phyloP scores from a whole-genome alignment of 2,888 invertebrate species.

The Eristalinus sepulchralis region DNA sequence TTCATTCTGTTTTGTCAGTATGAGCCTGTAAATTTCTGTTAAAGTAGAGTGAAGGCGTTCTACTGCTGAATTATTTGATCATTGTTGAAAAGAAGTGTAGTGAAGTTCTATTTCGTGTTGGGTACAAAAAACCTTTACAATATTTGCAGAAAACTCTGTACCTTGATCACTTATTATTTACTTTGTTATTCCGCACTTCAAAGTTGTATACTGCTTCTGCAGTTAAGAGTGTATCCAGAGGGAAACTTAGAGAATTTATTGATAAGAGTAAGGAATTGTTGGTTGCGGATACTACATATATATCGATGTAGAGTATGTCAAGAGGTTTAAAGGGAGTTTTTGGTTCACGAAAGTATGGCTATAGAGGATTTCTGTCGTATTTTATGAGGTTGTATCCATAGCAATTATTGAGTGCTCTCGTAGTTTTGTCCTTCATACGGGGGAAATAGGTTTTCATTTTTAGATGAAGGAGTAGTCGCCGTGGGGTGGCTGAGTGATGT shows the following conservation, averaged over 20 bases:
- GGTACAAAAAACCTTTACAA: background rate
- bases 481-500: too few relatives aligned
- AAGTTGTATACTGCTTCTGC: background rate
- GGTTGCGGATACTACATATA: background rate
- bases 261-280: background rate
- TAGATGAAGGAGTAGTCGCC: too few relatives aligned
- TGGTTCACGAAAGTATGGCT: too few relatives aligned
- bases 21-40: background rate
- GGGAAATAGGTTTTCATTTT: background rate
- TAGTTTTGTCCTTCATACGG: too few relatives aligned
- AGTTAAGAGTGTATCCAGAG: background rate
- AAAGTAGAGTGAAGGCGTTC: background rate
- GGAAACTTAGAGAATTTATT: background rate
- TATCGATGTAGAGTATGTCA: background rate
- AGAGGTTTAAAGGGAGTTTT: background rate
- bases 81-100: background rate
- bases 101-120: background rate
- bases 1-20: background rate
- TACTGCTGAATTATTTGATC: background rate
- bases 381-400: too few relatives aligned
- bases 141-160: background rate
- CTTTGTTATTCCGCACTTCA: background rate
- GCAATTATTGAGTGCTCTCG: too few relatives aligned
- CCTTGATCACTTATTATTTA: background rate
- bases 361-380: too few relatives aligned